Percentiles rank a stretch among this genome's conserved stretches.
phyloP scores from a whole-genome alignment of 2,888 invertebrate genomes.

The Hololepta plana region DNA sequence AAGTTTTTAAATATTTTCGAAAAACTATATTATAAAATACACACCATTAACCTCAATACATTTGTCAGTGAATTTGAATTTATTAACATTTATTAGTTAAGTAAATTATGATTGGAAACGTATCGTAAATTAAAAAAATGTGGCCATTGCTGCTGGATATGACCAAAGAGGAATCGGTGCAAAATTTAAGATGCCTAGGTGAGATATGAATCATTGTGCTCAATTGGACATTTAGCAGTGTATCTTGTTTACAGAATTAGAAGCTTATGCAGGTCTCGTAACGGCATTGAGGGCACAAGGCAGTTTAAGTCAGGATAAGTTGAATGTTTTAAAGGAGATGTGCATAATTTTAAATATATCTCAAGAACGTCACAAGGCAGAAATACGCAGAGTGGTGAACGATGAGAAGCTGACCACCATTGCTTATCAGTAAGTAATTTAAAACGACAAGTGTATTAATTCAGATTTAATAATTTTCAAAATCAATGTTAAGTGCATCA shows the following conservation, averaged over 20 bases:
- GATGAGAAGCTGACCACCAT: slow-evolving; percentile 79
- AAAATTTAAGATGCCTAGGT: slow-evolving; percentile 76
- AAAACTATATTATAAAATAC: too few species aligned
- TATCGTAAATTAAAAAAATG: too few species aligned
- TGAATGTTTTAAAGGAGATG: slow-evolving; percentile 66
- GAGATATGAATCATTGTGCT: slow-evolving; percentile 15
- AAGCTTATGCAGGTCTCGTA: slow-evolving; percentile 79
- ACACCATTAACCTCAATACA: too few species aligned
- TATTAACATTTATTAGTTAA: too few species aligned
- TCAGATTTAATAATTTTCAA: too few species aligned
- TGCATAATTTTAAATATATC: slow-evolving; percentile 71
- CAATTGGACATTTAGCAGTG: background rate
- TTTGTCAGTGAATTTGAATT: too few species aligned
- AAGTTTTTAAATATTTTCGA: too few species aligned
- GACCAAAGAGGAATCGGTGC: slow-evolving; percentile 77
- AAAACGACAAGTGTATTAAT: too few species aligned
- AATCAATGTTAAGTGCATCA: slow-evolving; percentile 38
- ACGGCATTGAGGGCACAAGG: slow-evolving; percentile 88
- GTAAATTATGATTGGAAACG: too few species aligned
- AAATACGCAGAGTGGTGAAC: slow-evolving; percentile 79
- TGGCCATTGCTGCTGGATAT: slow-evolving; percentile 64
- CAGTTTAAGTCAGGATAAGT: slow-evolving; percentile 65
- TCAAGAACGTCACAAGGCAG: slow-evolving; percentile 79
- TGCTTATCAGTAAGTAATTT: slow-evolving; percentile 71
- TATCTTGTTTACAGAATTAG: slow-evolving; percentile 52